These are phyloP conservation scores for Epirrhoe tristata DNA, from an alignment of 2,888 invertebrate genomes.

Conservation along the genomic window DNA sequence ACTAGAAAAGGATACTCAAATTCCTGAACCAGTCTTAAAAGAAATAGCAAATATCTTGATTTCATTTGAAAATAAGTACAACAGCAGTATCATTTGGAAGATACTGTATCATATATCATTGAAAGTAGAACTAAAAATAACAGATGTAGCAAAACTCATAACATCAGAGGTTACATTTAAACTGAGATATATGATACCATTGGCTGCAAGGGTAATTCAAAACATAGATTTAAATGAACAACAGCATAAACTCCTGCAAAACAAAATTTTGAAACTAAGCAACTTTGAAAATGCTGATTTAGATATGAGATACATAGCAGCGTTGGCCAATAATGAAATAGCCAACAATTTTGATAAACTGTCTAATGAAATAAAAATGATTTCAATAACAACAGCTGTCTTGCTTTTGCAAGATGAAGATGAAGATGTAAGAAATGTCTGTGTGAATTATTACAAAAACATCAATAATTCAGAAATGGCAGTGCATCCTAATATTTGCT, in stretches of 20 bases:
- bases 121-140: constrained; percentile 46
- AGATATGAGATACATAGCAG: constrained; percentile 71
- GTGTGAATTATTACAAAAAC: constrained; percentile 65
- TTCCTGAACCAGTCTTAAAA: constrained; percentile 47
- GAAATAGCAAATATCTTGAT: constrained; percentile 57
- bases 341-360: constrained; percentile 55
- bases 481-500: constrained; percentile 67
- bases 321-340: constrained; percentile 72
- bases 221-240: constrained; percentile 38
- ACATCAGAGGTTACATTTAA: constrained; percentile 56
- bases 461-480: constrained; percentile 44
- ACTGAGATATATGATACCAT: constrained; percentile 67
- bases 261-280: constrained; percentile 59
- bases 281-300: constrained; percentile 66
- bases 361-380: constrained; percentile 61
- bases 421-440: constrained; percentile 74
- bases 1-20: constrained; percentile 47
- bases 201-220: constrained; percentile 57
- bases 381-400: constrained; percentile 69
- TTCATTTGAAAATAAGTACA: constrained; percentile 51
- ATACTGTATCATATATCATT: constrained; percentile 66
- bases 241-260: constrained; percentile 51
- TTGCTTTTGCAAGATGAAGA: constrained; percentile 84
- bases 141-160: constrained; percentile 47
- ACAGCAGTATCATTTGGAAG: constrained; percentile 62